A percentile compares a stretch with the other conserved stretches of the same genome.
Conservation (phyloP, 2,113 vertebrate genomes). For the Cyprinodon brontotheroides region DNA sequence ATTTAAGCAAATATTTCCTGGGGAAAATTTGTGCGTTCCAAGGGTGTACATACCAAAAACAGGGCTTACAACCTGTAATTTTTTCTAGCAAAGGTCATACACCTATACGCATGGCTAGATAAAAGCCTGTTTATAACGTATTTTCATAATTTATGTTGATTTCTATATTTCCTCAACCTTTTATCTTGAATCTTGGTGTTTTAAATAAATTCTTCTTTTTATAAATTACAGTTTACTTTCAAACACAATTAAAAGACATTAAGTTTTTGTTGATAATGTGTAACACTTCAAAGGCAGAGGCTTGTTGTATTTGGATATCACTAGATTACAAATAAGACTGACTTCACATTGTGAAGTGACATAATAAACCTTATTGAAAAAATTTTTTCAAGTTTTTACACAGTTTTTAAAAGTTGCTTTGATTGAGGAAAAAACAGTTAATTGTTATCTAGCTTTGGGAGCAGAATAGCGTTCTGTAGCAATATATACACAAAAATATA, state of each 20-base stretch:
- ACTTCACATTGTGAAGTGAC: background rate
- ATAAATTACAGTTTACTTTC: slow-evolving; percentile 35
- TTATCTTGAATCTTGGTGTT: background rate
- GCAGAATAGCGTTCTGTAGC: background rate
- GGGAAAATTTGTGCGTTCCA: too few species aligned
- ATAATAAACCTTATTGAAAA: too few species aligned
- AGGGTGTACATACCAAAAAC: too few species aligned
- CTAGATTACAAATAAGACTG: slow-evolving; percentile 42
- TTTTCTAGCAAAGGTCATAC: too few species aligned
- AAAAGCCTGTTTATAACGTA: background rate
- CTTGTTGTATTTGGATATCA: slow-evolving; percentile 31
- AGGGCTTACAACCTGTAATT: too few species aligned
- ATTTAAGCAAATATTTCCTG: too few species aligned
- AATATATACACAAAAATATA: background rate
- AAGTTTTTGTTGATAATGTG: background rate
- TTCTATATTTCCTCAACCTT: background rate
- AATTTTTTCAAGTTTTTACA: background rate
- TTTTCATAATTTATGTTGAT: background rate
- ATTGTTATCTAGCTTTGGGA: background rate
- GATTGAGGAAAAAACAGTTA: background rate
- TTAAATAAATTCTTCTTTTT: background rate
- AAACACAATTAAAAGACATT: slow-evolving; percentile 7
- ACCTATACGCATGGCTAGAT: too few species aligned
- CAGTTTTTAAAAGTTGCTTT: background rate
- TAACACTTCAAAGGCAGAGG: slow-evolving; percentile 27